Conservation (phyloP, 1,140 invertebrate species). For the Prorops nasuta region DNA sequence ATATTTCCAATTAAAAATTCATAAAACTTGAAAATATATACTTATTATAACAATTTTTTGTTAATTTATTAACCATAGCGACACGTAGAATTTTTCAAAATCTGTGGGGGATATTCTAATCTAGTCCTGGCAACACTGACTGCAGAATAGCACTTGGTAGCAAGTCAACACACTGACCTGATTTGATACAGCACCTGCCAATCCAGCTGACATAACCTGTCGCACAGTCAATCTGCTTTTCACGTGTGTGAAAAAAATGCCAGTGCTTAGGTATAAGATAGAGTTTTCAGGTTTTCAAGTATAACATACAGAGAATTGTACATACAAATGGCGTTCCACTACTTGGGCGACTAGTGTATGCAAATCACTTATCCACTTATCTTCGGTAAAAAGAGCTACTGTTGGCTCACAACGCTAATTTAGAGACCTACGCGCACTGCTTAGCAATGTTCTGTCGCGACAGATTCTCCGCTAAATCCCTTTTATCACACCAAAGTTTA, state of each 20-base stretch:
- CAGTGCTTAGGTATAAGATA: slow-evolving; percentile 1
- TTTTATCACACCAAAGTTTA: slow-evolving; percentile 17
- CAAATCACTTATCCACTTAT: too few species aligned
- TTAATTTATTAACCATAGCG: too few species aligned
- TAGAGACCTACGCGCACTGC: slow-evolving; percentile 20
- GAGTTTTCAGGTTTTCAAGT: background rate
- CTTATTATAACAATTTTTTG: too few species aligned
- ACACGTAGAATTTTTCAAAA: too few species aligned
- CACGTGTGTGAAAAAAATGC: slow-evolving; percentile 11
- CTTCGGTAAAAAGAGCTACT: too few species aligned
- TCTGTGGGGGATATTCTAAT: too few species aligned
- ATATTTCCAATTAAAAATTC: too few species aligned
- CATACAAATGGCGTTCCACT: slow-evolving; percentile 12
- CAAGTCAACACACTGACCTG: slow-evolving; percentile 47
- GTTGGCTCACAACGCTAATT: background rate
- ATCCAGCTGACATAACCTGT: slow-evolving; percentile 55
- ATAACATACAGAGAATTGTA: slow-evolving; percentile 9
- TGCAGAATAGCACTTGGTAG: too few species aligned
- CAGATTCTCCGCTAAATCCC: slow-evolving; percentile 22
- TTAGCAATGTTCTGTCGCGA: slow-evolving; percentile 21
- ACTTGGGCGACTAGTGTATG: too few species aligned
- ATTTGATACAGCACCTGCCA: slow-evolving; percentile 51
- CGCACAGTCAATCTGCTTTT: slow-evolving; percentile 30
- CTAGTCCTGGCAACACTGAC: too few species aligned
- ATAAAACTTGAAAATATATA: too few species aligned